Base-by-base conservation (phyloP, 2,113 vertebrate genomes). In the Baryphthengus martii region DNA sequence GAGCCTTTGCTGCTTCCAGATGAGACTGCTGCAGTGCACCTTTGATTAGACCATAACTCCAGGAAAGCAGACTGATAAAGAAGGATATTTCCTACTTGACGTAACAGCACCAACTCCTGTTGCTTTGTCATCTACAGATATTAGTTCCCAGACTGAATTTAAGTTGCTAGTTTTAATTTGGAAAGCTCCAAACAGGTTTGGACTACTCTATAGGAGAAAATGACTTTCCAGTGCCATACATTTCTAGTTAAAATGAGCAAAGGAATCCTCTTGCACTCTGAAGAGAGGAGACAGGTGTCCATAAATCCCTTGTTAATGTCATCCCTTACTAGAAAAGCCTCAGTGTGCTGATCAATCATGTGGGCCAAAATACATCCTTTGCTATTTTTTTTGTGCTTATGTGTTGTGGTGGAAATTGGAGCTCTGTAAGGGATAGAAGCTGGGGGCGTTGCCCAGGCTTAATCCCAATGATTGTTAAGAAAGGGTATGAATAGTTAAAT, bases 401-500 rank as follows among this genome's bases (percentile, higher is more conserved):
- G 20, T 53, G 45, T 56, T 67, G 28, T 71, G 45, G 23, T 50
- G 42, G 63, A 35, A 58, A 47, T 17, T 62, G 59, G 45, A 73
- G 31, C 10, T 91, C n/a, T 59, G 18, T 53, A 29, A 59, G 21
- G 44, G 44, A 6, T 44, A 47, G 70, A 82, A 76, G n/a, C 9
- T 73, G 58, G 33, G 19, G 24, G 44, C 56, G 94, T 72, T 45
- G 29, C 45, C 42, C 13, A 24, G 61, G 8, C 44, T 37, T 88
- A 83, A 77, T 88, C 42, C 50, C 13, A 0, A 15, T 67, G 31
- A 14, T 40, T 88, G 53, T 66, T 80, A 77, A 83, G 49, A 55
- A 95, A 86, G 72, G 72, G 70, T 66, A 47, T 55, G 82, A 71
- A 33, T 84, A 93, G 90, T 90, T 74, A 76, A 85, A 59, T 93